Evolutionary conservation across 2,888 invertebrate species (phyloP).

Genomic region (Fissipunctia ypsillon): DNA sequence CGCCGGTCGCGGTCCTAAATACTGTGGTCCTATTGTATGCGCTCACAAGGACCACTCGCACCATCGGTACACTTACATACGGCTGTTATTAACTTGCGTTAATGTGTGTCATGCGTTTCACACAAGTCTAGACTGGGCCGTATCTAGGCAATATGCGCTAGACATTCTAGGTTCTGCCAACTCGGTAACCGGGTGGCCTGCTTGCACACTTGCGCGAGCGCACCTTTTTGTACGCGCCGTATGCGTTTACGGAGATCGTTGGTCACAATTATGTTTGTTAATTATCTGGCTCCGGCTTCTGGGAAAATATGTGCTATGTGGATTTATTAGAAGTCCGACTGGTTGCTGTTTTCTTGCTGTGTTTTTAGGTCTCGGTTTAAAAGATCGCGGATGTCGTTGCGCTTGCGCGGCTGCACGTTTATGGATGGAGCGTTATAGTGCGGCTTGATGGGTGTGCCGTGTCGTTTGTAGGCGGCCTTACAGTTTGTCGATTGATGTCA

Average conservation of each 20-base stretch:
- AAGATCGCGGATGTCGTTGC: constrained; percentile 60
- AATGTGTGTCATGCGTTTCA: constrained; percentile 78
- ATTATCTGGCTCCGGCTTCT: constrained; percentile 60
- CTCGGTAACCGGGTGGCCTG: constrained; percentile 86
- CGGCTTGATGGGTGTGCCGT: constrained; percentile 13
- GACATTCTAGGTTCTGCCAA: constrained; percentile 79
- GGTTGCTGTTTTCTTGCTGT: constrained; percentile 48
- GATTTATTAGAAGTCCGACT: constrained; percentile 57
- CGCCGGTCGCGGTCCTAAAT: constrained; percentile 1
- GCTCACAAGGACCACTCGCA: constrained; percentile 29
- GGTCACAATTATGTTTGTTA: constrained; percentile 72
- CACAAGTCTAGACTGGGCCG: constrained; percentile 72
- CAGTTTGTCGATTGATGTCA: constrained; percentile 12
- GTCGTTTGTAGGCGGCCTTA: constrained; percentile 19
- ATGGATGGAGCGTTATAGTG: constrained; percentile 40
- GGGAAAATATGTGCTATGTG: constrained; percentile 61
- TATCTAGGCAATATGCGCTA: constrained; percentile 69
- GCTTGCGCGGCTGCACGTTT: constrained; percentile 43
- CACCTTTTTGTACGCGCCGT: constrained; percentile 71
- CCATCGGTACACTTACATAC: constrained; percentile 44
- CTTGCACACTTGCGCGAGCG: constrained; percentile 80
- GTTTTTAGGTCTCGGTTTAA: constrained; percentile 56
- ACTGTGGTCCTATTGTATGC: constrained; percentile 28
- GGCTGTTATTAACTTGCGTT: constrained; percentile 57
- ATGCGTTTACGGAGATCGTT: constrained; percentile 67